Evolutionary conservation across 2,797 vertebrate species (phyloP).

Genomic region (Columba guinea): DNA sequence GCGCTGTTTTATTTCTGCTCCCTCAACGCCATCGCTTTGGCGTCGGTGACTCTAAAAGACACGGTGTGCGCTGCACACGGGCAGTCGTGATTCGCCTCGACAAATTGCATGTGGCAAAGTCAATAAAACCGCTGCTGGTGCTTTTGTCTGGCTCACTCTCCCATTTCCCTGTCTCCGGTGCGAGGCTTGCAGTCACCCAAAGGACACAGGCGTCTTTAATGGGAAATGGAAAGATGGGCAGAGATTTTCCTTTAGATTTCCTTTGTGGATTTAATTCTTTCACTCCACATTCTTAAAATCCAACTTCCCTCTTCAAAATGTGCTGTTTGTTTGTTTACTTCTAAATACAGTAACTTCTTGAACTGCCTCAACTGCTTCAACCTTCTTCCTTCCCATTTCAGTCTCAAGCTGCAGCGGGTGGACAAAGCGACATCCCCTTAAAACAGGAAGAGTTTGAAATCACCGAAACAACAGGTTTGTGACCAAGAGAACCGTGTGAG

Average conservation of each 20-base stretch:
- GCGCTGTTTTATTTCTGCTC: neutral
- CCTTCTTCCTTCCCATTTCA: slow-evolving; percentile 65
- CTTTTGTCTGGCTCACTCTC: neutral
- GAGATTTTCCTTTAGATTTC: neutral
- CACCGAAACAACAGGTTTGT: slow-evolving; percentile 87
- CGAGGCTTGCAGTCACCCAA: neutral
- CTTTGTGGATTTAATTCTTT: neutral
- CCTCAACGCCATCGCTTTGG: accelerated
- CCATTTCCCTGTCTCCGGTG: neutral
- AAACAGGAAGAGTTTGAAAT: slow-evolving; percentile 88
- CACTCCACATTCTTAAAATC: neutral
- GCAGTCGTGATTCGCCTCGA: neutral
- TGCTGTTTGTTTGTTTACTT: neutral
- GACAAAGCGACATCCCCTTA: slow-evolving; percentile 83
- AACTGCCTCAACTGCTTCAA: neutral
- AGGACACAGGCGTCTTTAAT: neutral
- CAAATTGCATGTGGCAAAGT: neutral
- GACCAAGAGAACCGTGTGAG: neutral
- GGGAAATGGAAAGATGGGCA: neutral
- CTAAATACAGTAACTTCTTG: neutral
- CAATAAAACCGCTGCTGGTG: neutral
- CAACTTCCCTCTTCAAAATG: accelerated
- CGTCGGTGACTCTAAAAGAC: neutral
- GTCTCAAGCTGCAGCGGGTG: slow-evolving; percentile 84
- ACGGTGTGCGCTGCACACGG: accelerated